Conservation (phyloP, 2,888 invertebrate genomes). For the Gonocerus acuteangulatus region DNA sequence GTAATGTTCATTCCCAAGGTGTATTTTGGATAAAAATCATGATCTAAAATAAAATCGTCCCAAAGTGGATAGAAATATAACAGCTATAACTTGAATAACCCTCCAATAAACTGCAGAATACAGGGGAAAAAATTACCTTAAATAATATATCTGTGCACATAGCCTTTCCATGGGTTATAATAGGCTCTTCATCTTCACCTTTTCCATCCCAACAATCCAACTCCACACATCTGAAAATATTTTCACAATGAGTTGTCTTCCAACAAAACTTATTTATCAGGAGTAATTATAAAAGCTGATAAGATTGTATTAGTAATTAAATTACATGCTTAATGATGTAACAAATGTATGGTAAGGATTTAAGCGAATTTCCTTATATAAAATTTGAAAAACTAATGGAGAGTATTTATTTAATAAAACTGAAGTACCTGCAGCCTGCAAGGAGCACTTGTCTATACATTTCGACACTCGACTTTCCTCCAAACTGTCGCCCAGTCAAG, state of each 20-base stretch:
- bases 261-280: no score
- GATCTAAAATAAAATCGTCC: no score
- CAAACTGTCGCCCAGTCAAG: constrained; percentile 89
- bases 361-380: no score
- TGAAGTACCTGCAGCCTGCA: constrained; percentile 94
- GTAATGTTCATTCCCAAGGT: no score
- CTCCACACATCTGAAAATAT: constrained; percentile 77
- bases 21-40: no score
- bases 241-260: no score
- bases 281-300: no score
- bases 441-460: constrained; percentile 96
- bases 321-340: neutral
- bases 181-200: constrained; percentile 96
- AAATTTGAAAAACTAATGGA: no score
- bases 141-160: constrained; percentile 99
- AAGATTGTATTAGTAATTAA: neutral
- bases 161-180: constrained; percentile 98
- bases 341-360: neutral
- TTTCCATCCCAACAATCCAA: constrained; percentile 99
- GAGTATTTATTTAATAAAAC: no score
- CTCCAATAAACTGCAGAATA: no score
- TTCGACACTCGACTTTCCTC: constrained; percentile 95
- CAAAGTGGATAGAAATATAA: no score
- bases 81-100: no score
- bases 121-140: constrained; percentile 51